Evolutionary conservation across 2,797 vertebrate genomes (phyloP).

Genomic region (Gambelia wislizenii): DNA sequence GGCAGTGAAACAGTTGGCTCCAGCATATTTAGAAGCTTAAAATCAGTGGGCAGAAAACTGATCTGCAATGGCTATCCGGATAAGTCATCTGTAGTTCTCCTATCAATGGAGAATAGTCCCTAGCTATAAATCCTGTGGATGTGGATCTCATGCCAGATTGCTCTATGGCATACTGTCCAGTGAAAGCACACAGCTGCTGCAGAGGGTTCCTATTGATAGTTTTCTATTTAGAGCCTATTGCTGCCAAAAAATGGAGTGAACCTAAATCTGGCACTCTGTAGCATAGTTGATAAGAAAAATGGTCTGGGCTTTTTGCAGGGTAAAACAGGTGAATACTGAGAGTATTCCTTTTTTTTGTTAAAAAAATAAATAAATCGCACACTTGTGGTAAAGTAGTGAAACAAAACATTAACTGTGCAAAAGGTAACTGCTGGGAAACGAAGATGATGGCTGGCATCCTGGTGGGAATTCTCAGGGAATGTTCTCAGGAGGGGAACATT

Average conservation of each 20-base stretch:
- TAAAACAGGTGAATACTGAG: not conserved
- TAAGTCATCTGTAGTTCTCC: not conserved
- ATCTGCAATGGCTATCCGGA: not conserved
- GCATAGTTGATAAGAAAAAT: not conserved
- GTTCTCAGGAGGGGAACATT: no score
- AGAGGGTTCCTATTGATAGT: not conserved
- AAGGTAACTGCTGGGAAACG: not conserved
- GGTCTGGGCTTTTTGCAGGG: not conserved
- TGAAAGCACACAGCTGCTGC: slow-evolving; percentile 1
- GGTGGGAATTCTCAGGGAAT: no score
- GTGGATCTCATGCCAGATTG: slow-evolving; percentile 10
- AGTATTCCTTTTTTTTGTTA: not conserved
- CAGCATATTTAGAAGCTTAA: slow-evolving; percentile 3
- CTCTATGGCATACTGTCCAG: not conserved
- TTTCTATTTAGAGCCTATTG: slow-evolving; percentile 16
- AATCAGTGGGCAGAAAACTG: not conserved
- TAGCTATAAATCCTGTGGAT: not conserved
- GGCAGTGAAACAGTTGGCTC: not conserved
- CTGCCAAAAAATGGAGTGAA: not conserved
- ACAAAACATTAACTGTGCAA: no score
- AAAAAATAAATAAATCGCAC: not conserved
- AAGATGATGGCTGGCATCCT: no score
- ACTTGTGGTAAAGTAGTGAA: no score
- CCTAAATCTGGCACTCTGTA: not conserved
- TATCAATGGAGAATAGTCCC: not conserved